A percentile compares a stretch with the other conserved stretches of the same genome.
Evolutionary conservation across 2,797 vertebrate species (phyloP).

Genomic region (Sebastiscus albofasciatus): DNA sequence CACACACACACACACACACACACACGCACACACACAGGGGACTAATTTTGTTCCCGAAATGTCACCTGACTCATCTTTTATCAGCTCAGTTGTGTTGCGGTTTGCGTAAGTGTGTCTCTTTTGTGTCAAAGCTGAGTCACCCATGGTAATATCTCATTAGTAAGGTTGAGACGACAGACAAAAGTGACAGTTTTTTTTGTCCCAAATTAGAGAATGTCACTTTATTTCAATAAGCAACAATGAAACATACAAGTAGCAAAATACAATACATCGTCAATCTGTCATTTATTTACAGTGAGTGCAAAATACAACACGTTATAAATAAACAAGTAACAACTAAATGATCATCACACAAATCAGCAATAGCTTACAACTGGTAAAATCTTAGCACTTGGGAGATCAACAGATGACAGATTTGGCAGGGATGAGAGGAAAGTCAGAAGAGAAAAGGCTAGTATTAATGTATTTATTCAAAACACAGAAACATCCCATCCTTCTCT

Average conservation of each 20-base stretch:
- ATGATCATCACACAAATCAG: conserved; percentile 18
- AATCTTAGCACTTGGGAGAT: conserved; percentile 42
- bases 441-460: background rate
- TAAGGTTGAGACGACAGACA: conserved; percentile 12
- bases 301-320: conserved; percentile 41
- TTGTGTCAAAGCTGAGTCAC: conserved; percentile 62
- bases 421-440: background rate
- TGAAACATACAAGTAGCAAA: conserved; percentile 53
- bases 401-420: conserved; percentile 10
- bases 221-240: conserved; percentile 67
- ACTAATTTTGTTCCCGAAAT: conserved; percentile 25
- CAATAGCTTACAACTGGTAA: conserved; percentile 30
- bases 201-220: conserved; percentile 19
- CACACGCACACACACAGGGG: background rate
- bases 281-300: conserved; percentile 30
- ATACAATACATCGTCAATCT: conserved; percentile 5
- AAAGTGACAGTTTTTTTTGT: background rate
- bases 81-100: conserved; percentile 27
- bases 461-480: conserved; percentile 26
- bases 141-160: conserved; percentile 9
- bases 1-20: too few relatives aligned
- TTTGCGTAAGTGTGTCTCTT: conserved; percentile 24
- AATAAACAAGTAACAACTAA: conserved; percentile 21
- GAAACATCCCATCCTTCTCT: conserved; percentile 4
- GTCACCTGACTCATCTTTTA: conserved; percentile 64